Percentiles rank a stretch among this genome's conserved stretches.
Conservation (phyloP, 1,140 invertebrate genomes). For the Melanaphis sacchari region DNA sequence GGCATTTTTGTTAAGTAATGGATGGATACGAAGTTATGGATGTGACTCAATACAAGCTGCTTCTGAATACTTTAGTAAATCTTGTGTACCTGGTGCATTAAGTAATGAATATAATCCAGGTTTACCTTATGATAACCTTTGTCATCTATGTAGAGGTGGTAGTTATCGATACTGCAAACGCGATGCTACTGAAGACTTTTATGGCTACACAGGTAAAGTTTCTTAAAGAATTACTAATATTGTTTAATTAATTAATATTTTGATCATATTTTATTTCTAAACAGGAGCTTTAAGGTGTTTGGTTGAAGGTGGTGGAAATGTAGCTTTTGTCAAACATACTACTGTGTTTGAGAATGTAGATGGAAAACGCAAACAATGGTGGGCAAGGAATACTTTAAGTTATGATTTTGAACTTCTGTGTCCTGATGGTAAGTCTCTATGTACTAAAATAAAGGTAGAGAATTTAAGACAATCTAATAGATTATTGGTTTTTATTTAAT, state of each 20-base stretch:
- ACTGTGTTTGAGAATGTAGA: conserved; percentile 91
- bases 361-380: conserved; percentile 86
- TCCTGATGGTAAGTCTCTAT: conserved; percentile 76
- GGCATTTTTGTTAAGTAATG: conserved; percentile 90
- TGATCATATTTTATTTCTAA: conserved; percentile 47
- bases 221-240: no score
- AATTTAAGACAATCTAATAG: not conserved
- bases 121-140: conserved; percentile 87
- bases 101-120: conserved; percentile 83
- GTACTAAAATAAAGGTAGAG: not conserved
- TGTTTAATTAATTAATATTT: not conserved
- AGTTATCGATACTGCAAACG: conserved; percentile 82
- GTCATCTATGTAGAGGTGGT: conserved; percentile 90
- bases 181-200: conserved; percentile 88
- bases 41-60: conserved; percentile 89
- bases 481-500: not conserved
- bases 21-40: conserved; percentile 90
- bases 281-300: conserved; percentile 86
- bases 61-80: conserved; percentile 91
- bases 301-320: conserved; percentile 92
- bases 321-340: conserved; percentile 93
- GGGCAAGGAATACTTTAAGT: conserved; percentile 89
- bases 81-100: conserved; percentile 88
- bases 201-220: conserved; percentile 75
- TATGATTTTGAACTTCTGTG: conserved; percentile 95